A percentile compares a stretch with the other conserved stretches of the same genome.
Evolutionary conservation across 2,888 invertebrate species (phyloP).

Genomic region (Neria commutata): DNA sequence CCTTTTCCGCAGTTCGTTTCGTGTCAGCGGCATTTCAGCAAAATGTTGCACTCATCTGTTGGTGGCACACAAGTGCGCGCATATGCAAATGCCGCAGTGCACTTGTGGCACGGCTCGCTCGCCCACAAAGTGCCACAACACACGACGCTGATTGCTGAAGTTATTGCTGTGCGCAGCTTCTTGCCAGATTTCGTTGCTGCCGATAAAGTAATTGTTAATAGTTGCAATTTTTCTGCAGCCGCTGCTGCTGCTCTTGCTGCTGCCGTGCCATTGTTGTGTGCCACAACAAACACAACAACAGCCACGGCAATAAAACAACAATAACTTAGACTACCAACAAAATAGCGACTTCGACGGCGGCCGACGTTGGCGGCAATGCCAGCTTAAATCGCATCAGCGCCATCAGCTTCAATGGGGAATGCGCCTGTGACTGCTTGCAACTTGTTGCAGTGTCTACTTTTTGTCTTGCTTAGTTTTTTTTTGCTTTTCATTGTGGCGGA

Average conservation of each 20-base stretch:
- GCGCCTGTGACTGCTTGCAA: slow-evolving; percentile 1
- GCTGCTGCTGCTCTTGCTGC: not conserved
- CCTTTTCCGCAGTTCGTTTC: too few species aligned
- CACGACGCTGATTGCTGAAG: too few species aligned
- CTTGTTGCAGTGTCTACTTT: not conserved
- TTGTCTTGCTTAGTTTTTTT: not conserved
- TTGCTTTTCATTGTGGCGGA: not conserved
- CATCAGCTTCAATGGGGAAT: not conserved
- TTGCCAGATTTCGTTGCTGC: not conserved
- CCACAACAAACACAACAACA: not conserved
- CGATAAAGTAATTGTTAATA: slow-evolving; percentile 4
- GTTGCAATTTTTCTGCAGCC: not conserved
- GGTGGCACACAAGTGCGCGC: too few species aligned
- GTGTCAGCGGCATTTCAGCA: too few species aligned
- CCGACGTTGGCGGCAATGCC: too few species aligned
- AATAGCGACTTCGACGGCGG: slow-evolving; percentile 1
- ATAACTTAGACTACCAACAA: too few species aligned
- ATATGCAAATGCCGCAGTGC: too few species aligned
- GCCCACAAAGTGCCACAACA: too few species aligned
- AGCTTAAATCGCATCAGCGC: slow-evolving; percentile 2
- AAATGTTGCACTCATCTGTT: too few species aligned
- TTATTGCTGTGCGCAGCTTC: not conserved
- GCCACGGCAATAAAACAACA: not conserved
- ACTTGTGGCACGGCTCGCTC: too few species aligned
- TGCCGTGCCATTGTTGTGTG: not conserved